These are phyloP conservation scores for Ennomos erosarius DNA, from an alignment of 2,888 invertebrate genomes.

Conservation along the genomic window DNA sequence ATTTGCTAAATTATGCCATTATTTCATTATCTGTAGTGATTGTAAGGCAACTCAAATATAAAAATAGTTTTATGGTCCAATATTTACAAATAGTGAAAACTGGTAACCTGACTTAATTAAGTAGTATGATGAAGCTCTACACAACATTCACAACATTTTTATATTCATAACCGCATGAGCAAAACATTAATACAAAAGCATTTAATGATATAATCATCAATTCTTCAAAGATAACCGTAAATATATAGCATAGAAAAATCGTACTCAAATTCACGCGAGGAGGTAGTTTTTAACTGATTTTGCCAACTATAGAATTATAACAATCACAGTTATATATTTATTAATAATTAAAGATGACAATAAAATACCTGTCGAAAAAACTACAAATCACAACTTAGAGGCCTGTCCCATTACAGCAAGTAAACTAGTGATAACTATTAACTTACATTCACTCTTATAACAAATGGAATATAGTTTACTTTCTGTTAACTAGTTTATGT, in stretches of 20 bases:
- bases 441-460: slow-evolving; percentile 75
- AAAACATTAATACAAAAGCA: slow-evolving; percentile 22
- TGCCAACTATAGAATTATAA: slow-evolving; percentile 61
- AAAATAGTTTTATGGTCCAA: slow-evolving; percentile 19
- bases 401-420: slow-evolving; percentile 65
- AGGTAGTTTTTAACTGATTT: slow-evolving; percentile 62
- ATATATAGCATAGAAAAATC: slow-evolving; percentile 46
- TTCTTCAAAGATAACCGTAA: slow-evolving; percentile 44
- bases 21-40: slow-evolving; percentile 29
- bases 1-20: slow-evolving; percentile 21
- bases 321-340: slow-evolving; percentile 73
- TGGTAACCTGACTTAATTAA: slow-evolving; percentile 33
- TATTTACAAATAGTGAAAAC: slow-evolving; percentile 28
- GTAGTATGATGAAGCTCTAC: slow-evolving; percentile 14
- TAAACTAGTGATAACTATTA: slow-evolving; percentile 69
- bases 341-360: slow-evolving; percentile 64
- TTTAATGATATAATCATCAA: slow-evolving; percentile 16
- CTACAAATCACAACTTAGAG: slow-evolving; percentile 78
- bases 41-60: slow-evolving; percentile 33
- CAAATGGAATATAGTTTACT: slow-evolving; percentile 75
- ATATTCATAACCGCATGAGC: slow-evolving; percentile 17
- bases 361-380: slow-evolving; percentile 75
- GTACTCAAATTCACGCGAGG: slow-evolving; percentile 55
- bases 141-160: slow-evolving; percentile 5
- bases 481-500: slow-evolving; percentile 76